Evolutionary conservation across 2,797 vertebrate genomes (phyloP).

Genomic region (Esox masquinongy): DNA sequence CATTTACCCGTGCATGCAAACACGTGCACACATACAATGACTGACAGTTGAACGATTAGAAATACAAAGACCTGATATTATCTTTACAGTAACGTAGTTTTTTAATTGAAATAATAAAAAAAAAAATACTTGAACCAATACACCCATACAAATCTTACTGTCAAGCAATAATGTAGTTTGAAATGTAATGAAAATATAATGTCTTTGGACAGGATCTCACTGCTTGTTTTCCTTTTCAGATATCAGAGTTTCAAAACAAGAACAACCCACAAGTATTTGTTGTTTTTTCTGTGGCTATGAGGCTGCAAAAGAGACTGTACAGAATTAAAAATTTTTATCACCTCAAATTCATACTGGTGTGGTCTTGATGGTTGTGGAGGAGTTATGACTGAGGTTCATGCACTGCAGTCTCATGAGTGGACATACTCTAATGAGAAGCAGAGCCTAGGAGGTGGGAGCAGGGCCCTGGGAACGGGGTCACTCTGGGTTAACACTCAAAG

Average conservation of each 20-base stretch:
- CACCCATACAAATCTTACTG: conserved; percentile 12
- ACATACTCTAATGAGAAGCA: conserved; percentile 81
- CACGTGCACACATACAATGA: background rate
- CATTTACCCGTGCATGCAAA: conserved; percentile 10
- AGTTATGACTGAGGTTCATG: conserved; percentile 54
- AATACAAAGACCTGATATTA: background rate
- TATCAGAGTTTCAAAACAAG: background rate
- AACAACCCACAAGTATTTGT: conserved; percentile 8
- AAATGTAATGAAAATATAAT: background rate
- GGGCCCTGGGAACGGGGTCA: conserved; percentile 71
- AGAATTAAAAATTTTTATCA: background rate
- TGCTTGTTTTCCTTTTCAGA: background rate
- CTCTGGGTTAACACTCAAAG: conserved; percentile 81
- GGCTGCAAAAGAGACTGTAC: background rate
- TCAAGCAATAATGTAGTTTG: background rate
- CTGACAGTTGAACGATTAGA: background rate
- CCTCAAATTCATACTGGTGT: conserved; percentile 11
- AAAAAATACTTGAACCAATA: conserved; percentile 20
- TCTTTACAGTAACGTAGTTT: conserved; percentile 6
- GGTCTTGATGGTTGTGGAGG: conserved; percentile 4
- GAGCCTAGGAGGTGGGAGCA: conserved; percentile 72
- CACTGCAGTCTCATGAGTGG: conserved; percentile 51
- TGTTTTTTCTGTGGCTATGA: background rate
- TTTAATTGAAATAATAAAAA: background rate
- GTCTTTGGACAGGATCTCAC: background rate